Conservation (phyloP, 2,888 invertebrate genomes). For the Hanleya hanleyi region DNA sequence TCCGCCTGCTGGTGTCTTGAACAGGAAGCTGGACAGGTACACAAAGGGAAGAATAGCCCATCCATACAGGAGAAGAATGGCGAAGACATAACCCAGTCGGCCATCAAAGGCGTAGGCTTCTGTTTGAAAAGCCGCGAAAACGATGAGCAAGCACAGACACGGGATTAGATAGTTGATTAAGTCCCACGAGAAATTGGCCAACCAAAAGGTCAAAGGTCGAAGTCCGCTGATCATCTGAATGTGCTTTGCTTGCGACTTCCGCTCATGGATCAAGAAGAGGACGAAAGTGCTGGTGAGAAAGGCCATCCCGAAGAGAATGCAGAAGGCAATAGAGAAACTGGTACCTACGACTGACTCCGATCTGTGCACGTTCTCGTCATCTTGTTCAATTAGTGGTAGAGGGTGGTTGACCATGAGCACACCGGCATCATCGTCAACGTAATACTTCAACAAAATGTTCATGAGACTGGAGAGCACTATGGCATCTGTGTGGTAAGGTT, state of each 20-base stretch:
- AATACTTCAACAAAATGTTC: constrained; percentile 46
- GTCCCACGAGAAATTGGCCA: constrained; percentile 81
- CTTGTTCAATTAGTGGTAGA: constrained; percentile 38
- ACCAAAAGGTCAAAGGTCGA: constrained; percentile 78
- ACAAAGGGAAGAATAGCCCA: constrained; percentile 83
- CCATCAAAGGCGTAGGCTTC: constrained; percentile 77
- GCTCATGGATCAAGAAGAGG: constrained; percentile 64
- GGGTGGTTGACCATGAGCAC: constrained; percentile 42
- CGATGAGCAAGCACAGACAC: constrained; percentile 77
- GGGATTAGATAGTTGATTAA: constrained; percentile 79
- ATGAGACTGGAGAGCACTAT: constrained; percentile 77
- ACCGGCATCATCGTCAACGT: constrained; percentile 6
- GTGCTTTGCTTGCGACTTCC: constrained; percentile 59
- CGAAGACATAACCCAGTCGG: constrained; percentile 74
- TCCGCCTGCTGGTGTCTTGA: constrained; percentile 83
- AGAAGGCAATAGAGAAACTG: constrained; percentile 54
- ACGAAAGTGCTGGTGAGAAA: constrained; percentile 67
- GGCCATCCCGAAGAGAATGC: constrained; percentile 65
- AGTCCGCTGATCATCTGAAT: constrained; percentile 68
- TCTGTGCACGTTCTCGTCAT: neutral
- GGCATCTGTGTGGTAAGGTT: constrained; percentile 84
- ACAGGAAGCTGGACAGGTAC: constrained; percentile 82
- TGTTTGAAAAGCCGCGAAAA: constrained; percentile 81
- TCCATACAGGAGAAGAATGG: constrained; percentile 82
- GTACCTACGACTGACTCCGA: constrained; percentile 18